Percentiles rank a stretch among this genome's conserved stretches.
These are phyloP conservation scores for Hyposoter dolosus DNA, from an alignment of 2,888 invertebrate species.

Conservation along the genomic window DNA sequence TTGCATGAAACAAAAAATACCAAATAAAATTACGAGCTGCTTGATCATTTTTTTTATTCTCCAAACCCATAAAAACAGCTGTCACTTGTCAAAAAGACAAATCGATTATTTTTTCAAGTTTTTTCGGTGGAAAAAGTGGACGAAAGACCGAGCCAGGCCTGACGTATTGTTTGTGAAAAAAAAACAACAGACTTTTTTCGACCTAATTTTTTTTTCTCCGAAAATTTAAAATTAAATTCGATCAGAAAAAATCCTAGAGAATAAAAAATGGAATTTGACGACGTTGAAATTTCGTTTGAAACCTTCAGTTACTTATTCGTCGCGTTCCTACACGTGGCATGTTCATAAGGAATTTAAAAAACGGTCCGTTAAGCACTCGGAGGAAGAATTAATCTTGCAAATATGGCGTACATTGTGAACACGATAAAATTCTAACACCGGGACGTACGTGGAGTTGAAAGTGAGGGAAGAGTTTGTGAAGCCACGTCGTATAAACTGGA, in stretches of 20 bases:
- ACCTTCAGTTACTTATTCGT: background rate
- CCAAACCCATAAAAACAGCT: background rate
- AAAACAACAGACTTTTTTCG: background rate
- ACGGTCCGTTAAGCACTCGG: background rate
- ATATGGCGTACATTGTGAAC: constrained; percentile 19
- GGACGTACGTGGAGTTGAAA: constrained; percentile 9
- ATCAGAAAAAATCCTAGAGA: background rate
- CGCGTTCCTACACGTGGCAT: background rate
- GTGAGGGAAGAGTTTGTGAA: constrained; percentile 70
- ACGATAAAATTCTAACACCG: constrained; percentile 24
- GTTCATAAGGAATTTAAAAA: background rate
- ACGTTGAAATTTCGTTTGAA: background rate
- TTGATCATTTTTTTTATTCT: background rate
- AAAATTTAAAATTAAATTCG: background rate
- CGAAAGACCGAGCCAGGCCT: background rate
- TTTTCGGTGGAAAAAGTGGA: background rate
- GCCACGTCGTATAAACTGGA: constrained; percentile 76
- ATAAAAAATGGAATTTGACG: background rate
- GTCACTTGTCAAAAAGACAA: background rate
- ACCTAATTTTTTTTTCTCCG: background rate
- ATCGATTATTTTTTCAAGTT: constrained; percentile 23
- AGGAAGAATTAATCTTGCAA: constrained; percentile 26
- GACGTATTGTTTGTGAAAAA: background rate
- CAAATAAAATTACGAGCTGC: background rate
- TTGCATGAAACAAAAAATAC: background rate